Evolutionary conservation across 2,113 vertebrate genomes (phyloP).

Genomic region (Phrynosoma platyrhinos): DNA sequence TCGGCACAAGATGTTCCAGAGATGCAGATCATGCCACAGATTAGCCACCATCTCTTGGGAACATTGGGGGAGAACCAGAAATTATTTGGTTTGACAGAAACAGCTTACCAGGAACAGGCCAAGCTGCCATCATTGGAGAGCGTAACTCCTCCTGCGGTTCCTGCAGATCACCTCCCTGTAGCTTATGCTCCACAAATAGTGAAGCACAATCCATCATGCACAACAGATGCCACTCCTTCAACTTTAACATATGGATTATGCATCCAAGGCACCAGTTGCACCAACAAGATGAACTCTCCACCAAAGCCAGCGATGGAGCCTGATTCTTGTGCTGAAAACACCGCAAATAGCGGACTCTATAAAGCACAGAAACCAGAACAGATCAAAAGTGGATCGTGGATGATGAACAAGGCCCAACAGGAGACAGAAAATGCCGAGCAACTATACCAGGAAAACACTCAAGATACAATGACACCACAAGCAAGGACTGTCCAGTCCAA

Average conservation of each 20-base stretch:
- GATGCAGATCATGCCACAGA: slow-evolving; percentile 40
- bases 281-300: fast-evolving
- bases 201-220: fast-evolving
- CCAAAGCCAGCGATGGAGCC: fast-evolving
- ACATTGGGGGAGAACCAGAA: neutral
- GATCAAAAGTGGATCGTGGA: neutral
- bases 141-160: fast-evolving
- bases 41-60: neutral
- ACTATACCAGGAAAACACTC: fast-evolving
- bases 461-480: neutral
- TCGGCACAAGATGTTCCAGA: slow-evolving; percentile 47
- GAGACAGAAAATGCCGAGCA: neutral
- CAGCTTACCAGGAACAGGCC: slow-evolving; percentile 47
- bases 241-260: slow-evolving; percentile 63
- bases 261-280: fast-evolving
- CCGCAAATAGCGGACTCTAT: slow-evolving; percentile 19
- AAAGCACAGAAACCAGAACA: slow-evolving; percentile 40
- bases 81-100: neutral
- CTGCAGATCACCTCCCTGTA: fast-evolving
- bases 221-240: fast-evolving
- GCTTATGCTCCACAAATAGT: slow-evolving; percentile 36
- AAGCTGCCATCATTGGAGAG: fast-evolving
- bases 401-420: neutral
- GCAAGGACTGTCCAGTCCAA: no score
- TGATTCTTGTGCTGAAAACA: neutral